These are phyloP conservation scores for Oreonectes daqikongensis DNA, from an alignment of 2,797 vertebrate species.

Conservation along the genomic window DNA sequence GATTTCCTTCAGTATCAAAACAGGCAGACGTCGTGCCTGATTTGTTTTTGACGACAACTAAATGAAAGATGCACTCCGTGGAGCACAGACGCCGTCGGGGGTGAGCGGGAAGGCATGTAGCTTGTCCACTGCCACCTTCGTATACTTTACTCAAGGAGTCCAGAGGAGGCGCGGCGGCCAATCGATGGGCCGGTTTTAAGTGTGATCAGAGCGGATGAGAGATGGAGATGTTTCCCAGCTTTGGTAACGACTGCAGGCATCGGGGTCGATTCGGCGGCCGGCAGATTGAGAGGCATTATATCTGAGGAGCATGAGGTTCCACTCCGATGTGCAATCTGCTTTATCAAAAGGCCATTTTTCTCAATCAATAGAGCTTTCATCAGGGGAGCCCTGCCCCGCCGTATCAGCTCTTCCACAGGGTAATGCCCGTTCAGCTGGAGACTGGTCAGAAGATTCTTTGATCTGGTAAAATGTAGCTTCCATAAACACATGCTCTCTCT, in stretches of 20 bases:
- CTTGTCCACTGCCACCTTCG: conserved; percentile 56
- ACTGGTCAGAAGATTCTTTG: conserved; percentile 43
- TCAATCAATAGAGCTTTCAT: conserved; percentile 76
- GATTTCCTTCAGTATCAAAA: conserved; percentile 56
- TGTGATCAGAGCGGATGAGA: conserved; percentile 68
- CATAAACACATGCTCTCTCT: neutral
- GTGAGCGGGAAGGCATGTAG: conserved; percentile 55
- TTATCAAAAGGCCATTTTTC: conserved; percentile 79
- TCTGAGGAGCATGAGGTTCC: conserved; percentile 77
- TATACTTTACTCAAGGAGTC: conserved; percentile 59
- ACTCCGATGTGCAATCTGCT: conserved; percentile 79
- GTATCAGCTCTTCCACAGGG: conserved; percentile 46
- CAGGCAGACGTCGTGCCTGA: conserved; percentile 39
- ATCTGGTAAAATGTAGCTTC: conserved; percentile 6
- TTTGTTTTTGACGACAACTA: conserved; percentile 55
- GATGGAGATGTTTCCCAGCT: conserved; percentile 39
- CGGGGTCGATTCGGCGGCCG: conserved; percentile 71
- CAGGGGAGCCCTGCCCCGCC: conserved; percentile 61
- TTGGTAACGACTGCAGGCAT: conserved; percentile 41
- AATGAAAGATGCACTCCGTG: conserved; percentile 49
- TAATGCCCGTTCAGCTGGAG: conserved; percentile 48
- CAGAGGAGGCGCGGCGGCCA: conserved; percentile 61
- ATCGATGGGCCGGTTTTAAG: conserved; percentile 72
- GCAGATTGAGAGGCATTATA: conserved; percentile 74
- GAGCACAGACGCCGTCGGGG: conserved; percentile 49